Evolutionary conservation across 2,113 vertebrate genomes (phyloP).

Genomic region (Synodontis membranacea): DNA sequence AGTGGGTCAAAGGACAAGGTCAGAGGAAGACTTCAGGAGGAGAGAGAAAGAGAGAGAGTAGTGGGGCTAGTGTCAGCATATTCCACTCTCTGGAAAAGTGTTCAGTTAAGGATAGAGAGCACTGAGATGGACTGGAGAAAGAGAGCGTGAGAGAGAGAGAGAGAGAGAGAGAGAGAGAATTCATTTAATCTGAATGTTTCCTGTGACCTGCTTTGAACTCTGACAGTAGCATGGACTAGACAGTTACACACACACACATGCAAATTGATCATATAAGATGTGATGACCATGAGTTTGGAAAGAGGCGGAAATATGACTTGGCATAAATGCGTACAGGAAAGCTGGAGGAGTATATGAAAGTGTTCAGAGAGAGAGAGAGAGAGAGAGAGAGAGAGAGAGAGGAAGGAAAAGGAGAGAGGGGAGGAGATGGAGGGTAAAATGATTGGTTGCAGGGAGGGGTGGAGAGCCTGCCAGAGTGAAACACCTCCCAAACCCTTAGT

Average conservation of each 20-base stretch:
- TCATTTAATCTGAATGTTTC: not conserved
- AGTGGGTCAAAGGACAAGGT: slow-evolving; percentile 1
- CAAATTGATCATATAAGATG: not conserved
- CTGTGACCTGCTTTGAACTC: not conserved
- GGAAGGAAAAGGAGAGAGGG: not conserved
- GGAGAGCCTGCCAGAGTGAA: slow-evolving; percentile 64
- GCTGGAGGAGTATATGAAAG: slow-evolving; percentile 1
- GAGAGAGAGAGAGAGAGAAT: not conserved
- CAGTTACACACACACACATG: slow-evolving; percentile 9
- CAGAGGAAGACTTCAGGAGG: not conserved
- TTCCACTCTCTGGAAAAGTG: not conserved
- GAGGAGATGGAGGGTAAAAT: slow-evolving; percentile 31
- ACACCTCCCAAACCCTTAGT: not conserved
- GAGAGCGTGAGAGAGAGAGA: not conserved
- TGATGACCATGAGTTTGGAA: not conserved
- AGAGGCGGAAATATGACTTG: slow-evolving; percentile 13
- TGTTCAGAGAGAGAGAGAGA: not conserved
- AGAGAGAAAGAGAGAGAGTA: not conserved
- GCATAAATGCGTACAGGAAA: slow-evolving; percentile 43
- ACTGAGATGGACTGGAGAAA: not conserved
- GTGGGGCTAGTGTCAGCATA: not conserved
- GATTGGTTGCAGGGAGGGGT: slow-evolving; percentile 72
- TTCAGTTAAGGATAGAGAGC: not conserved
- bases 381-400: not conserved
- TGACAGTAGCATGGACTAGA: not conserved